Conservation (phyloP, 2,113 vertebrate species). For the Rhombomys opimus region DNA sequence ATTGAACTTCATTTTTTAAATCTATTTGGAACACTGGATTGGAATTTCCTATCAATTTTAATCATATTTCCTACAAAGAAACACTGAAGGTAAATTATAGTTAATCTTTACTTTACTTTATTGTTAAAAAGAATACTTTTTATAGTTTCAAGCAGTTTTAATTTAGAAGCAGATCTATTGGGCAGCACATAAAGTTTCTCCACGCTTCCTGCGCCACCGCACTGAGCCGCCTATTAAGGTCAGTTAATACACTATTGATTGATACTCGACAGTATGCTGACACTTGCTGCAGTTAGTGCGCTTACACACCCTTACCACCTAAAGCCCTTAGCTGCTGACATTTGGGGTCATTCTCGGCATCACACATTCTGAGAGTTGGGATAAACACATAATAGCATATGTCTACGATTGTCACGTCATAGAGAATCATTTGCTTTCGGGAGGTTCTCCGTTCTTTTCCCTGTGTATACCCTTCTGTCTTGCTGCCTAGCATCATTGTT, state of each 20-base stretch:
- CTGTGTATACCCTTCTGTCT: neutral
- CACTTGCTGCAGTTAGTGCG: neutral
- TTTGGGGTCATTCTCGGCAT: neutral
- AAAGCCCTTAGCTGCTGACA: neutral
- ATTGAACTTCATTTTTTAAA: conserved; percentile 39
- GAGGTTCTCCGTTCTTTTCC: neutral
- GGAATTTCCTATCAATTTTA: conserved; percentile 27
- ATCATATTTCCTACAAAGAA: neutral
- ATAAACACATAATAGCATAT: neutral
- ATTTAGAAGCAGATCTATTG: neutral
- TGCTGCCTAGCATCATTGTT: neutral
- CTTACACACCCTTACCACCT: neutral
- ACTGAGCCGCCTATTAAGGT: neutral
- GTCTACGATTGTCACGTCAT: neutral
- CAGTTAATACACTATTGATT: neutral
- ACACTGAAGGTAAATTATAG: neutral
- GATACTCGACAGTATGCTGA: neutral
- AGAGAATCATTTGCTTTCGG: neutral
- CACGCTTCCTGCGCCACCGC: neutral
- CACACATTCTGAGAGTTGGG: neutral
- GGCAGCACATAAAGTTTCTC: neutral
- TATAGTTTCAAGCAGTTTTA: conserved; percentile 10
- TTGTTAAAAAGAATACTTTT: neutral
- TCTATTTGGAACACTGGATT: neutral
- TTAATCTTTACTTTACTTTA: neutral